Evolutionary conservation across 2,797 vertebrate species (phyloP).

Genomic region (Semotilus atromaculatus): DNA sequence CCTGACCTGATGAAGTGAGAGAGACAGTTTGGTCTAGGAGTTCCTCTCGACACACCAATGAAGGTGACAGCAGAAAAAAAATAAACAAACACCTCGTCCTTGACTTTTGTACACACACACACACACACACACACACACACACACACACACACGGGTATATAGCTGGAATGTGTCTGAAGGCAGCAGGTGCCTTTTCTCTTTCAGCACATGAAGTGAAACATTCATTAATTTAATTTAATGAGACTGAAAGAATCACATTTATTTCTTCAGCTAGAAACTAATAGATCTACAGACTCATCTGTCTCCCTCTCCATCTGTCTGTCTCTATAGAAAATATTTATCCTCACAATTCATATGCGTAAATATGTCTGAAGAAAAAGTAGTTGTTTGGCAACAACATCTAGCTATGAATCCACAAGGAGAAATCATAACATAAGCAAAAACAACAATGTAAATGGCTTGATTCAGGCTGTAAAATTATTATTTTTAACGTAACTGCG

Average conservation of each 20-base stretch:
- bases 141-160: background rate
- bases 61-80: background rate
- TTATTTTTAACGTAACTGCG: background rate
- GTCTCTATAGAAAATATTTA: background rate
- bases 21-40: background rate
- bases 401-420: no score
- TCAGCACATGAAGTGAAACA: conserved; percentile 5
- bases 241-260: background rate
- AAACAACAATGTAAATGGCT: no score
- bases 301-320: background rate
- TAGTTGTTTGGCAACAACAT: no score
- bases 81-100: background rate
- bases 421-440: no score
- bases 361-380: no score
- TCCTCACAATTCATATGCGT: no score
- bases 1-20: conserved; percentile 1
- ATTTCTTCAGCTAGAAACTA: background rate
- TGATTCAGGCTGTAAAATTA: no score
- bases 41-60: background rate
- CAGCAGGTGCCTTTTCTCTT: background rate
- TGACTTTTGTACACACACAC: background rate
- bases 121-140: background rate
- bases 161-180: background rate
- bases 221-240: conserved; percentile 7
- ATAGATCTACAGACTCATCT: background rate